Conservation (phyloP, 2,113 vertebrate genomes). For the Excalfactoria chinensis region DNA sequence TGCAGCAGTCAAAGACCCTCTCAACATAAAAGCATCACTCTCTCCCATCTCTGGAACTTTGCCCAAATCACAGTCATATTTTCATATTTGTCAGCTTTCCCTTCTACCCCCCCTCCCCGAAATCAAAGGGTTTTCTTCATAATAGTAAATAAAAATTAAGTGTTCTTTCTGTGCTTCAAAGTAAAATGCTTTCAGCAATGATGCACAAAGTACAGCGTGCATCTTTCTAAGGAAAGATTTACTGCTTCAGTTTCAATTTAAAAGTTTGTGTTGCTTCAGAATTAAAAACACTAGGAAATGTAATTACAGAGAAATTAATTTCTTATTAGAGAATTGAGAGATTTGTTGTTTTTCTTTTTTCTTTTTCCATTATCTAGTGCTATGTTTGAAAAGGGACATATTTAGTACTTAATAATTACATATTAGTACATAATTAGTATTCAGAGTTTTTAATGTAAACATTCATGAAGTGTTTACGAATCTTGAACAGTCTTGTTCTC, state of each 20-base stretch:
- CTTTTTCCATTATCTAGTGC: conserved; percentile 34
- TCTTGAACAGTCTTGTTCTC: neutral
- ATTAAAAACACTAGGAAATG: conserved; percentile 52
- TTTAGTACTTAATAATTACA: neutral
- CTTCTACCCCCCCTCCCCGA: neutral
- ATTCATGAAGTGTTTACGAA: neutral
- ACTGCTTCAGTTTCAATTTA: conserved; percentile 49
- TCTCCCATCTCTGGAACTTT: conserved; percentile 69
- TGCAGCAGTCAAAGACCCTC: conserved; percentile 72
- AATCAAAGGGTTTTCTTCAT: conserved; percentile 77
- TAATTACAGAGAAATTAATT: conserved; percentile 42
- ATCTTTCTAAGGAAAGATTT: conserved; percentile 64
- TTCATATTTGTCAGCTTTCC: conserved; percentile 68
- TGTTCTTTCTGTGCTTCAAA: conserved; percentile 75
- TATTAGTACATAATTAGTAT: neutral
- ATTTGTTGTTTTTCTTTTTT: conserved; percentile 4
- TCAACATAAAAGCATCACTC: conserved; percentile 77
- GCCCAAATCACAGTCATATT: conserved; percentile 77
- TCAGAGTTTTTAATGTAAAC: neutral
- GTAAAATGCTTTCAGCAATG: conserved; percentile 57
- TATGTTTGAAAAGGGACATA: neutral
- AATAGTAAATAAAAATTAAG: conserved; percentile 78
- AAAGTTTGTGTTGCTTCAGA: conserved; percentile 61
- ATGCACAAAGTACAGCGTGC: conserved; percentile 47
- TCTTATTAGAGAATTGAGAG: conserved; percentile 38